phyloP scores from a whole-genome alignment of 2,888 invertebrate genomes.

The Campoletis raptor region DNA sequence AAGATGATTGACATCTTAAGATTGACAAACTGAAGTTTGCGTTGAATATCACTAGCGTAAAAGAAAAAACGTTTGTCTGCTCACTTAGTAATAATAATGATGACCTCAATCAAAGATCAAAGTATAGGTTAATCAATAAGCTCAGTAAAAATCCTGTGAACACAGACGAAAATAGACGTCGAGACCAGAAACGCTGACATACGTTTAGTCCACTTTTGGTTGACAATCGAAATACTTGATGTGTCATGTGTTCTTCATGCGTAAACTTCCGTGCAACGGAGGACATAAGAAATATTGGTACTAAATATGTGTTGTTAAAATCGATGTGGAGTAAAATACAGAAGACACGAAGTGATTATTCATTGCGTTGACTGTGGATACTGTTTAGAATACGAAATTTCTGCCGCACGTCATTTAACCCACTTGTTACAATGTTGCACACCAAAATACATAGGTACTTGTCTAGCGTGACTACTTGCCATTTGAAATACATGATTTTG shows the following conservation, averaged over 20 bases:
- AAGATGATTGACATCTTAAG: too few species aligned
- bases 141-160: background rate
- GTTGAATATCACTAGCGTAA: background rate
- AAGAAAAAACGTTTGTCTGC: background rate
- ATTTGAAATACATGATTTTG: slow-evolving; percentile 35
- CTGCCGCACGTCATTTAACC: background rate
- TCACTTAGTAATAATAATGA: background rate
- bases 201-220: slow-evolving; percentile 8
- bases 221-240: slow-evolving; percentile 42
- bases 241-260: background rate
- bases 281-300: background rate
- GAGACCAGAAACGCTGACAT: background rate
- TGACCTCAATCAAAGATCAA: background rate
- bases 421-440: background rate
- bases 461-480: slow-evolving; percentile 74
- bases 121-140: background rate
- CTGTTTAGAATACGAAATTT: background rate
- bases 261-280: slow-evolving; percentile 4
- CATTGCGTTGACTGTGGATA: slow-evolving; percentile 28
- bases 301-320: background rate
- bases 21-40: too few species aligned
- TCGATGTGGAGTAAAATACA: background rate
- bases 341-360: slow-evolving; percentile 40
- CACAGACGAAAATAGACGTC: slow-evolving; percentile 18
- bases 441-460: slow-evolving; percentile 38